Conservation (phyloP, 2,113 vertebrate genomes). For the Amia ocellicauda region DNA sequence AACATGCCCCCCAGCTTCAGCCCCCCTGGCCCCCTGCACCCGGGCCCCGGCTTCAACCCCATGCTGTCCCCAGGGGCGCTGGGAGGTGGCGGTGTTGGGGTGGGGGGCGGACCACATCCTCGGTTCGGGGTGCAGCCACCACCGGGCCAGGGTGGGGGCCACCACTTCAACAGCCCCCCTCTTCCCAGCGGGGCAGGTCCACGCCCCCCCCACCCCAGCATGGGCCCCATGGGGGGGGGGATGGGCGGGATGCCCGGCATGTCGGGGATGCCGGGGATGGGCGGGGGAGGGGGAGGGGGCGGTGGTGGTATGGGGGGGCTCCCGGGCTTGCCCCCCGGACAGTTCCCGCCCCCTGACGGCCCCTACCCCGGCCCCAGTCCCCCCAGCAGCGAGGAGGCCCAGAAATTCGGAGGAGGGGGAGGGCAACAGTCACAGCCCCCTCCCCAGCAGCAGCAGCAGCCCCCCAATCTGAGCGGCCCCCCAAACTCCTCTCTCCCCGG, state of each 20-base stretch:
- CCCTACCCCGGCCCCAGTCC: conserved; percentile 70
- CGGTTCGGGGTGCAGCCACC: conserved; percentile 68
- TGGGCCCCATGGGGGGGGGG: conserved; percentile 67
- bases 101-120: conserved; percentile 67
- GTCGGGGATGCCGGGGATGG: conserved; percentile 47
- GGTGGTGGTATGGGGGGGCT: conserved; percentile 71
- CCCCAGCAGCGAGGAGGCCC: conserved; percentile 66
- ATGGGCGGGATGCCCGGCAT: conserved; percentile 62
- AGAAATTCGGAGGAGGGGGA: conserved; percentile 61
- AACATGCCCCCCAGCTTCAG: conserved; percentile 89
- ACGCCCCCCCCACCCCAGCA: conserved; percentile 59
- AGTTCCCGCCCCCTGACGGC: conserved; percentile 76
- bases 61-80: conserved; percentile 82
- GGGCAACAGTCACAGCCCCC: conserved; percentile 59
- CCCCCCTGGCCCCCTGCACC: conserved; percentile 82
- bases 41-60: conserved; percentile 79
- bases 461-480: conserved; percentile 59
- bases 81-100: conserved; percentile 64
- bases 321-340: conserved; percentile 78
- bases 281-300: conserved; percentile 55
- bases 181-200: conserved; percentile 68
- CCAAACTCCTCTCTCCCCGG: conserved; percentile 61
- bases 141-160: conserved; percentile 70
- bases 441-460: conserved; percentile 67
- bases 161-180: conserved; percentile 69